Conservation (phyloP, 2,888 invertebrate species). For the Zelleria hepariella region DNA sequence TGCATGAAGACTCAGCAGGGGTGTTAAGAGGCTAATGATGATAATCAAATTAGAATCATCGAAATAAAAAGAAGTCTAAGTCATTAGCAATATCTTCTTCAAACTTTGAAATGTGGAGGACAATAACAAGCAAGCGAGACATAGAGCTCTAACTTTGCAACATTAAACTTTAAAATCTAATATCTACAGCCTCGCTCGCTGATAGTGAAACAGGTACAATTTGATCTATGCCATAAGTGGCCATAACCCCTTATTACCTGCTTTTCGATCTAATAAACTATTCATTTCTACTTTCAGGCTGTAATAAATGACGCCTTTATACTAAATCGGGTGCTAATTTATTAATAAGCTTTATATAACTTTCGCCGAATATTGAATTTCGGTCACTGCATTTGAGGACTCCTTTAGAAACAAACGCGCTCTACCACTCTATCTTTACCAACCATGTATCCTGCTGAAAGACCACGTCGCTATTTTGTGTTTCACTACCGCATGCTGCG, state of each 20-base stretch:
- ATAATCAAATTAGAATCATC: not conserved
- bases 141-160: too few species aligned
- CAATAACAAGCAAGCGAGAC: too few species aligned
- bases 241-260: not conserved
- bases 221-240: not conserved
- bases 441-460: conserved; percentile 11
- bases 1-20: too few species aligned
- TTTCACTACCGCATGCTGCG: conserved; percentile 48
- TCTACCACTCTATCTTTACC: not conserved
- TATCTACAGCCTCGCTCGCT: not conserved
- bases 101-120: too few species aligned
- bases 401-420: not conserved
- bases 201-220: not conserved
- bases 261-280: not conserved
- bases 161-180: not conserved
- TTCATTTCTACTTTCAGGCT: not conserved
- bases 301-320: not conserved
- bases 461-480: conserved; percentile 45
- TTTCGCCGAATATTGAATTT: not conserved
- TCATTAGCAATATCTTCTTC: too few species aligned
- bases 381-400: not conserved
- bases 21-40: too few species aligned
- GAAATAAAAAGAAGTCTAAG: too few species aligned
- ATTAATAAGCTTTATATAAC: not conserved
- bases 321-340: not conserved